Evolutionary conservation across 2,113 vertebrate species (phyloP).

Genomic region (Solenodon paradoxus): DNA sequence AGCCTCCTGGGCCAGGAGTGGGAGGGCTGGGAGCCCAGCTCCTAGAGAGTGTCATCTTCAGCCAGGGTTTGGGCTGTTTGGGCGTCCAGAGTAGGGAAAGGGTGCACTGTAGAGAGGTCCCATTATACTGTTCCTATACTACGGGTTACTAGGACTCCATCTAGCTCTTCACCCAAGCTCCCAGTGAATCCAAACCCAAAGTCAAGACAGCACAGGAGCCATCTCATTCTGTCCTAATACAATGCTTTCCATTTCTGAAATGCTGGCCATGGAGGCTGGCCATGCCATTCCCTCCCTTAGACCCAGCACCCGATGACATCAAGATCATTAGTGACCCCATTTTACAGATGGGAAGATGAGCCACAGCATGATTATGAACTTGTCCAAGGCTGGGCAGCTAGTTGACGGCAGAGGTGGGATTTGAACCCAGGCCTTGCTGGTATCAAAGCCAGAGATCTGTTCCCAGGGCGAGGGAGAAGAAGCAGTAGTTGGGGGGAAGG

Average conservation of each 20-base stretch:
- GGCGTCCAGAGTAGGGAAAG: background rate
- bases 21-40: background rate
- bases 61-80: background rate
- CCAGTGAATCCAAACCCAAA: background rate
- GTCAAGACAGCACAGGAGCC: background rate
- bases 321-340: background rate
- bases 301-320: background rate
- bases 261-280: background rate
- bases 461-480: too few species aligned
- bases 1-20: accelerated
- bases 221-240: background rate
- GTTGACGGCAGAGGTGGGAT: background rate
- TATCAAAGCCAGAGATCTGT: background rate
- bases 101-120: too few species aligned
- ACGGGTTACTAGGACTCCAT: background rate
- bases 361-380: background rate
- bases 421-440: background rate
- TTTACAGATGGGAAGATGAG: background rate
- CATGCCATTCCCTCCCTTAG: accelerated
- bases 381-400: background rate
- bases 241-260: background rate
- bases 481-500: background rate
- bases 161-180: background rate
- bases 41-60: background rate
- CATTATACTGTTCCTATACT: background rate